phyloP scores from a whole-genome alignment of 2,113 vertebrate genomes.

The human (Homo sapiens) region DNA sequence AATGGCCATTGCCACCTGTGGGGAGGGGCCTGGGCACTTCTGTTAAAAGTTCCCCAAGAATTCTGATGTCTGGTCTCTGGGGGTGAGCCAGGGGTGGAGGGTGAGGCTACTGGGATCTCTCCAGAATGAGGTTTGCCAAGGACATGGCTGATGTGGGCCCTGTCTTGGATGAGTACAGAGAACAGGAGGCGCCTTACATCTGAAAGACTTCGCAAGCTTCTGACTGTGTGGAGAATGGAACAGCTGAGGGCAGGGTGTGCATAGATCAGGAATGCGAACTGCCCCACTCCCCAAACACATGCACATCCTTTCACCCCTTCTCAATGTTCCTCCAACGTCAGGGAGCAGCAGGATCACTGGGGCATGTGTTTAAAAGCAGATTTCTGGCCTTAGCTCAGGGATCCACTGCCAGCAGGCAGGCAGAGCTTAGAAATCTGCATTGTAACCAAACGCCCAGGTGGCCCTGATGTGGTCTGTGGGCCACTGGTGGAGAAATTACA shows the following conservation, averaged over 20 bases:
- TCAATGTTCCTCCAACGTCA: neutral
- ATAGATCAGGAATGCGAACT: neutral
- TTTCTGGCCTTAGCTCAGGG: neutral
- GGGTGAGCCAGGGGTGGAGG: neutral
- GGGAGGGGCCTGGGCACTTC: neutral
- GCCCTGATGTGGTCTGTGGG: neutral
- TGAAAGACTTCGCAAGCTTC: neutral
- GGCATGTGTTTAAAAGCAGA: neutral
- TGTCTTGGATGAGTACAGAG: no score
- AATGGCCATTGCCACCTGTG: neutral
- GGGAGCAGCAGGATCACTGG: neutral
- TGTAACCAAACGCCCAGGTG: neutral
- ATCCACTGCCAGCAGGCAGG: neutral
- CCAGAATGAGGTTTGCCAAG: neutral
- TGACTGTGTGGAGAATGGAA: neutral
- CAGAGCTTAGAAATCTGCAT: neutral
- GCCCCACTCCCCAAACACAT: rapidly evolving
- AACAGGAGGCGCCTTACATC: neutral
- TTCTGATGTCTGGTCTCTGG: neutral
- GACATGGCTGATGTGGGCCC: neutral
- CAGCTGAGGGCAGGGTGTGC: no score
- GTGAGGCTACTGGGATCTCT: neutral
- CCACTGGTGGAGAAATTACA: neutral
- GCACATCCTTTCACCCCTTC: neutral
- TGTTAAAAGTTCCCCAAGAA: neutral